These are phyloP conservation scores for Antechinus stuartii DNA, from an alignment of 2,113 vertebrate genomes.

Conservation along the genomic window DNA sequence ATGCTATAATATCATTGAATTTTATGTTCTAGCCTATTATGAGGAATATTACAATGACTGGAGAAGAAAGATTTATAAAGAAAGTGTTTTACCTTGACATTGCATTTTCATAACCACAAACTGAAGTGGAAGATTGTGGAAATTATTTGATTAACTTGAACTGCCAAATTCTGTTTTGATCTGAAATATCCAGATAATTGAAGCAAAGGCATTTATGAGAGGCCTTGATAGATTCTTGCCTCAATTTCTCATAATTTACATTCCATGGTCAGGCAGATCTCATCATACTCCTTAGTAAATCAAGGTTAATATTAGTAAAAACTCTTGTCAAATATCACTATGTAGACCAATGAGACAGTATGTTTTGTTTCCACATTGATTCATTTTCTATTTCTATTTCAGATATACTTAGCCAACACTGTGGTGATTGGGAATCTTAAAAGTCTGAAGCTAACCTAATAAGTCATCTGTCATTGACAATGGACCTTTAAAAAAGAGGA, in stretches of 20 bases:
- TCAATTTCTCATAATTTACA: fast-evolving
- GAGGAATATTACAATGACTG: background rate
- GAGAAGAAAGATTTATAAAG: background rate
- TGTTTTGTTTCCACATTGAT: background rate
- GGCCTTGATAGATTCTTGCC: background rate
- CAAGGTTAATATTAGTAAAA: background rate
- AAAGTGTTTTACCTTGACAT: background rate
- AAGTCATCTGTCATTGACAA: constrained; percentile 30
- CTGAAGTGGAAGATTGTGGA: background rate
- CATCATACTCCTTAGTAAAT: background rate
- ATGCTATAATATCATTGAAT: background rate
- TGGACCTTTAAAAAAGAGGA: constrained; percentile 52
- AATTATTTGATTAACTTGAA: background rate
- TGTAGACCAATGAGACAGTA: fast-evolving
- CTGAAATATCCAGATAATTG: background rate
- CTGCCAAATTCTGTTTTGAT: background rate
- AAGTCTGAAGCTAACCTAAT: background rate
- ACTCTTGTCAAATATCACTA: background rate
- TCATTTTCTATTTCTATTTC: constrained; percentile 34
- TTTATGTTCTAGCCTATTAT: background rate
- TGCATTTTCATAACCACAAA: background rate
- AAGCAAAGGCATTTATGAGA: background rate
- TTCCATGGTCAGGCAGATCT: background rate
- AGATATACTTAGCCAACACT: background rate
- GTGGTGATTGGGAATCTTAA: constrained; percentile 50